These are phyloP conservation scores for Limnephilus rhombicus DNA, from an alignment of 2,888 invertebrate genomes.

Conservation along the genomic window DNA sequence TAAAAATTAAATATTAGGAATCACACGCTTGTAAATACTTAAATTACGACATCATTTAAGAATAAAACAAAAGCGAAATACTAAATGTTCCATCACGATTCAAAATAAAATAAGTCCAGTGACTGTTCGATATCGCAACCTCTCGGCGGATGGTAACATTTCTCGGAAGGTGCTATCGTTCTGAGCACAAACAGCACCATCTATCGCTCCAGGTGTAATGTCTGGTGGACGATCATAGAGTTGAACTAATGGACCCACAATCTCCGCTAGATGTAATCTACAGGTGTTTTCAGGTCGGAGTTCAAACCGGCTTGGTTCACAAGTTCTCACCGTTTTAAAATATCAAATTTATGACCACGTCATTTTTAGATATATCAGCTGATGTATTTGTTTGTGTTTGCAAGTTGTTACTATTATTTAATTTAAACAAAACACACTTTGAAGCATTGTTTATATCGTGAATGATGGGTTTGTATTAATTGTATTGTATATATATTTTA, in stretches of 20 bases:
- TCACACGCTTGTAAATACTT: neutral
- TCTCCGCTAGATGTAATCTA: neutral
- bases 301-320: neutral
- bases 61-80: neutral
- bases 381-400: no score
- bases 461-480: neutral
- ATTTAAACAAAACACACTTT: neutral
- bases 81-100: neutral
- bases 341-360: neutral
- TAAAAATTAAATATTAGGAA: neutral
- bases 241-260: slow-evolving; percentile 48
- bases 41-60: neutral
- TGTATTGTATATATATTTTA: neutral
- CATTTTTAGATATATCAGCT: neutral
- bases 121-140: neutral
- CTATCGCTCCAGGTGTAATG: slow-evolving; percentile 32
- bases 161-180: neutral
- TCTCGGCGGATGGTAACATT: neutral
- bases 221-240: slow-evolving; percentile 26
- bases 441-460: neutral
- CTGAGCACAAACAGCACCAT: neutral
- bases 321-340: neutral
- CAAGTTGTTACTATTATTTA: neutral
- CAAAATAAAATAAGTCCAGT: neutral
- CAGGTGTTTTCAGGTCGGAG: slow-evolving; percentile 29